phyloP scores from a whole-genome alignment of 2,888 invertebrate species.

The Heteropelma amictum region DNA sequence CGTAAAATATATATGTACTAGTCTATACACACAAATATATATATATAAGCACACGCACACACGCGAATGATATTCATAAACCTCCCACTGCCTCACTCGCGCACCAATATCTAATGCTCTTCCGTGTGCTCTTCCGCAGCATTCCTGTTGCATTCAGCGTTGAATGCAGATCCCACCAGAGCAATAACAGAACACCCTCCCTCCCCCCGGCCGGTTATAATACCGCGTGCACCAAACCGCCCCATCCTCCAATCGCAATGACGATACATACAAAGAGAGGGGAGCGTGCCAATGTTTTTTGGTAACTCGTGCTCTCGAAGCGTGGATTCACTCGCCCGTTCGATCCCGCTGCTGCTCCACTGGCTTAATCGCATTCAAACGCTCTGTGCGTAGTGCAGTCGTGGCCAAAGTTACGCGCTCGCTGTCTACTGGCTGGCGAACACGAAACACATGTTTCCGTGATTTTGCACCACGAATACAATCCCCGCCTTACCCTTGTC shows the following conservation, averaged over 20 bases:
- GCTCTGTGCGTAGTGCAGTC: conserved; percentile 57
- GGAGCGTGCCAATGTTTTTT: conserved; percentile 48
- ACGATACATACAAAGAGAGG: conserved; percentile 11
- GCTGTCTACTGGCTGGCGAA: conserved; percentile 36
- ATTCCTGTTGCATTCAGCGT: conserved; percentile 40
- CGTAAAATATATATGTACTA: background rate
- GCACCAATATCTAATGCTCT: background rate
- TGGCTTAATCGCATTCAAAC: conserved; percentile 71
- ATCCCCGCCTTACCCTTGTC: conserved; percentile 4
- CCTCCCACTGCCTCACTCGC: background rate
- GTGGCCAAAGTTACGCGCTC: conserved; percentile 39
- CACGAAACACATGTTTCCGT: conserved; percentile 67
- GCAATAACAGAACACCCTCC: conserved; percentile 22
- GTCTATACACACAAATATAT: no score
- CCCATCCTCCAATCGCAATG: conserved; percentile 7
- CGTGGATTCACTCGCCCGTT: conserved; percentile 41
- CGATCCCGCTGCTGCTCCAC: conserved; percentile 61
- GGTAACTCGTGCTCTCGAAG: conserved; percentile 43
- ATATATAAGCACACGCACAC: no score
- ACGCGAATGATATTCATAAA: no score
- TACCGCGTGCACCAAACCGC: conserved; percentile 20
- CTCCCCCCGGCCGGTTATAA: conserved; percentile 31
- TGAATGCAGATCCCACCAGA: conserved; percentile 26
- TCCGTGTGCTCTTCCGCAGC: background rate
- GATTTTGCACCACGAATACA: conserved; percentile 61